A percentile compares a stretch with the other conserved stretches of the same genome.
Conservation (phyloP, 1,140 invertebrate species). For the Zaprionus lachaisei region DNA sequence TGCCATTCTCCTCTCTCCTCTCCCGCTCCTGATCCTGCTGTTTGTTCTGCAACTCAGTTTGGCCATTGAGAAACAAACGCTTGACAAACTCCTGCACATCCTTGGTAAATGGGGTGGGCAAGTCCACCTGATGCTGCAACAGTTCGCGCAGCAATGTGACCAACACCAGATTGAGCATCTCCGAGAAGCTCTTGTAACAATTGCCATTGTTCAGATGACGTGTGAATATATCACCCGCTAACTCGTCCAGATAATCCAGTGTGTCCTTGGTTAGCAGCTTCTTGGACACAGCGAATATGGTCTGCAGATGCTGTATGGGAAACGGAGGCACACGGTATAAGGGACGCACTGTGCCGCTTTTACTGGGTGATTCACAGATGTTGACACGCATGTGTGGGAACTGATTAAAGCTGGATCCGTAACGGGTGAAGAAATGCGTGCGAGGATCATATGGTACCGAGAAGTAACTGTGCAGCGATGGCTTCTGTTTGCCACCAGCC, state of each 20-base stretch:
- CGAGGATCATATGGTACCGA: conserved; percentile 91
- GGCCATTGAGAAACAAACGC: conserved; percentile 94
- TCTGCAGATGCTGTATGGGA: conserved; percentile 91
- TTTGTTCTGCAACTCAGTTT: conserved; percentile 94
- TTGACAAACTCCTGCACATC: conserved; percentile 92
- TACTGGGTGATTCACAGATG: conserved; percentile 87
- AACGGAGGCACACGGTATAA: conserved; percentile 85
- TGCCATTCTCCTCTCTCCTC: conserved; percentile 90
- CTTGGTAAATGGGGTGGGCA: conserved; percentile 95
- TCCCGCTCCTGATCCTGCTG: conserved; percentile 93
- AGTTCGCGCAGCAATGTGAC: conserved; percentile 96
- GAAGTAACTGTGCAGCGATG: conserved; percentile 88
- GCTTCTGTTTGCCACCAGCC: conserved; percentile 58
- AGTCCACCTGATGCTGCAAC: conserved; percentile 94
- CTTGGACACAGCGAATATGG: conserved; percentile 92
- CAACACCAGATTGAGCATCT: conserved; percentile 96
- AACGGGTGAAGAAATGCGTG: conserved; percentile 95
- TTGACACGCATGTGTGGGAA: conserved; percentile 91
- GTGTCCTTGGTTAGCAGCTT: conserved; percentile 95
- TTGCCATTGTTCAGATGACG: conserved; percentile 86
- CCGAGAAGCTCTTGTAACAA: conserved; percentile 95
- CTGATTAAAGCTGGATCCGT: conserved; percentile 96
- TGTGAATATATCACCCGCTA: conserved; percentile 91
- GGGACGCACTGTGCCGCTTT: conserved; percentile 84
- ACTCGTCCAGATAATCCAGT: conserved; percentile 92